phyloP scores from a whole-genome alignment of 2,888 invertebrate genomes.

The Amphimallon solstitiale region DNA sequence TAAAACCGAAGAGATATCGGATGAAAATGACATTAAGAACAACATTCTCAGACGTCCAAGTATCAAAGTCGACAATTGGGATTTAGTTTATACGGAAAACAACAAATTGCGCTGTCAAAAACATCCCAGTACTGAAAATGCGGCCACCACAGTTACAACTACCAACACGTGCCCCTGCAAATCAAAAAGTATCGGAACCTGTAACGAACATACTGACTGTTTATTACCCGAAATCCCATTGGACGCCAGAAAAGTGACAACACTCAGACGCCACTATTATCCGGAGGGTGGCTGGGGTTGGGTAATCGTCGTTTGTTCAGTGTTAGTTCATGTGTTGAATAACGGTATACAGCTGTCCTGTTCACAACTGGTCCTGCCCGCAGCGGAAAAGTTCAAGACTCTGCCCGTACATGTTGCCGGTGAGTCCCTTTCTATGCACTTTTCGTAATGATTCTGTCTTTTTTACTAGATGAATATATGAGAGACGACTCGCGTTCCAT shows the following conservation, averaged over 20 bases:
- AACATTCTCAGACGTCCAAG: constrained; percentile 54
- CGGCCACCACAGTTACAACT: constrained; percentile 5
- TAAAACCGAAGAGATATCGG: constrained; percentile 7
- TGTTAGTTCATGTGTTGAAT: constrained; percentile 77
- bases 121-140: constrained; percentile 32
- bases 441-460: background rate
- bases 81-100: constrained; percentile 58
- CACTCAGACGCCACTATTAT: constrained; percentile 77
- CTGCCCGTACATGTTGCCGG: constrained; percentile 74
- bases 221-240: constrained; percentile 56
- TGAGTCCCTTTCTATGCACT: constrained; percentile 60
- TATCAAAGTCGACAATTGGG: constrained; percentile 60
- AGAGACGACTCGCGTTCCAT: too few species aligned
- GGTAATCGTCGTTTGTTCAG: constrained; percentile 79
- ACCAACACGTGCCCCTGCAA: constrained; percentile 35
- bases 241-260: constrained; percentile 61
- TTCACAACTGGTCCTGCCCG: constrained; percentile 70
- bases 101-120: constrained; percentile 28
- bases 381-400: constrained; percentile 70
- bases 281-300: constrained; percentile 91
- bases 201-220: constrained; percentile 50
- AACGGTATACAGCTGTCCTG: constrained; percentile 79
- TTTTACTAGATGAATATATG: background rate
- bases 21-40: background rate
- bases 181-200: constrained; percentile 40